Conservation (phyloP, 2,113 vertebrate genomes). For the Macaca mulatta region DNA sequence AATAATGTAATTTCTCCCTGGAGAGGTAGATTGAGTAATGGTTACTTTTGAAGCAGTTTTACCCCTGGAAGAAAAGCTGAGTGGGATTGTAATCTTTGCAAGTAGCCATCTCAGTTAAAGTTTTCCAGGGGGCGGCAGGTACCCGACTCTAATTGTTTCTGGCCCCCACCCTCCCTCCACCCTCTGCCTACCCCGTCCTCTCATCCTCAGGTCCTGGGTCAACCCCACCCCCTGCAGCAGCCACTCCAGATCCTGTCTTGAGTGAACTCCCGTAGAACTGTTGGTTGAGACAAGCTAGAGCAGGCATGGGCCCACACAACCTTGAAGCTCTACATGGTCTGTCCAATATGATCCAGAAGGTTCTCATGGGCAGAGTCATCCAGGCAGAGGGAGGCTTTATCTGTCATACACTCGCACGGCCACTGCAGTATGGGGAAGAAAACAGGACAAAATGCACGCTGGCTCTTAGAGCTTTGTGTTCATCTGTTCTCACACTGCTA, state of each 20-base stretch:
- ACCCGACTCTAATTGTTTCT: background rate
- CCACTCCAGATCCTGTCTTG: background rate
- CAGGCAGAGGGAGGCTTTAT: background rate
- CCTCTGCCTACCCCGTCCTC: background rate
- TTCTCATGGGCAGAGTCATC: background rate
- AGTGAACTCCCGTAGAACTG: background rate
- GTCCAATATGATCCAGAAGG: background rate
- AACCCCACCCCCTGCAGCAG: background rate
- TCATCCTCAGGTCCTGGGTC: background rate
- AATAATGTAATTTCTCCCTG: background rate
- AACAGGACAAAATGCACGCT: rapidly evolving
- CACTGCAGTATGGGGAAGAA: background rate
- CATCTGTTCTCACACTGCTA: too few species aligned
- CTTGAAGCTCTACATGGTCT: background rate
- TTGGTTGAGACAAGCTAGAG: background rate
- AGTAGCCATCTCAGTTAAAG: background rate
- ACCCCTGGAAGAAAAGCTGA: background rate
- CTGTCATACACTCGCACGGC: rapidly evolving
- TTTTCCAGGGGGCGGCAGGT: background rate
- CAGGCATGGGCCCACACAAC: background rate
- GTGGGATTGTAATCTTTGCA: background rate
- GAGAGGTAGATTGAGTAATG: rapidly evolving
- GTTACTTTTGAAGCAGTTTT: background rate
- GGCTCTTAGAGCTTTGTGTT: background rate
- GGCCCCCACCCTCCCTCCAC: background rate